These are phyloP conservation scores for Odontomyia ornata DNA, from an alignment of 2,888 invertebrate species.

Conservation along the genomic window DNA sequence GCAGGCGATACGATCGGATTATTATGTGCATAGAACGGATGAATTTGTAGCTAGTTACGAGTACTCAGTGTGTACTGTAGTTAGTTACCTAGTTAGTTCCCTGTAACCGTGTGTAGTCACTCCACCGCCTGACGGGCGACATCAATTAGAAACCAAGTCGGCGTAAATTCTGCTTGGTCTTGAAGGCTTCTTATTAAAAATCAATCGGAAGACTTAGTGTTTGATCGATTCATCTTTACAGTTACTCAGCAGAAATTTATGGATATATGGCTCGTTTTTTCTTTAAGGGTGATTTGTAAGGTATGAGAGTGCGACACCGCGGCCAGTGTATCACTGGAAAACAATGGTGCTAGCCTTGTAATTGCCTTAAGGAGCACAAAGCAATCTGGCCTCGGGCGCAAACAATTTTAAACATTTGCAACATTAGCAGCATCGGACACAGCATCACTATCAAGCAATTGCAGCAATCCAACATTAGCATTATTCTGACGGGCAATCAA, in stretches of 20 bases:
- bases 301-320: background rate
- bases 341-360: constrained; percentile 48
- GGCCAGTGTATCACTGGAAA: constrained; percentile 43
- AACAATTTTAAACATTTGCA: constrained; percentile 23
- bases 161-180: background rate
- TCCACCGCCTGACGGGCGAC: background rate
- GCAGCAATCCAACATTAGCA: background rate
- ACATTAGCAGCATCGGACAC: background rate
- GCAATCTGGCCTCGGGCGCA: constrained; percentile 46
- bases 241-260: background rate
- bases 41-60: constrained; percentile 6
- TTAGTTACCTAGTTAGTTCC: background rate
- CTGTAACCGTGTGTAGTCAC: background rate
- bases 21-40: background rate
- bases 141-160: background rate
- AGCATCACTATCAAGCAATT: background rate
- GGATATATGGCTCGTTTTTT: background rate
- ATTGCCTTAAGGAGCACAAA: constrained; percentile 49
- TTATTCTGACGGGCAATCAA: constrained; percentile 31
- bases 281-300: background rate
- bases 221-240: constrained; percentile 22
- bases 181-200: constrained; percentile 9
- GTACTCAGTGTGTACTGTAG: no score
- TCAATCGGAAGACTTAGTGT: background rate
- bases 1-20: background rate